Base-by-base conservation (phyloP, 2,113 vertebrate genomes). In the Aythya baeri region DNA sequence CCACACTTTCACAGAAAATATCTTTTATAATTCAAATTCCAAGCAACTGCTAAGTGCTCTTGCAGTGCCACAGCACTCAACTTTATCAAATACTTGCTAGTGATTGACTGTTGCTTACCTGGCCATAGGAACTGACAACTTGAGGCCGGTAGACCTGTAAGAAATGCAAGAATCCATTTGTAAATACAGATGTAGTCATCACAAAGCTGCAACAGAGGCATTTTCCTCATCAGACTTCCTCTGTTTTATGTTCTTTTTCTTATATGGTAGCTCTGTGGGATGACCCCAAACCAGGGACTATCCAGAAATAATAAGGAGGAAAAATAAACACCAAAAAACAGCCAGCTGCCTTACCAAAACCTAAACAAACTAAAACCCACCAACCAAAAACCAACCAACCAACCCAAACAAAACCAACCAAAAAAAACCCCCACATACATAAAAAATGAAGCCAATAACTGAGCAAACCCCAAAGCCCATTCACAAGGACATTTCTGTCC, bases 401-500 rank as follows among this genome's bases (percentile, higher is more conserved):
- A 62, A 50, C 13, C 18, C 29, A 18, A 57, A 57, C 29, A 31
- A 58, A 58, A 32, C 18, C 46, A 61, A 61, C 15, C 13, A 62
- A 50, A 17, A 3, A 2, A 63, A 63, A 18, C 7, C 44, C 7
- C 44, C 46, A 20, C 36, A 63, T 11, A 38, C 1, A 49, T 49
- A 49, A 49, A 49, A 49, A 49, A 49, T 21, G 20, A 49, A 49
- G 20, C 46, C 20, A 49, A 22, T 49, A 21, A 49, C 46, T 49
- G 1, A 2, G 5, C 12, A 55, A 2, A 1, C 1, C 3, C 14
- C 3, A 2, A n/a, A 31, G 13, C 6, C 9, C 16, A 7, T 22
- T 57, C 14, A 41, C 18, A 66, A 9, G 17, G 32, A 41, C 41
- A 41, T 41, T 41, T 41, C 5, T 61, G 50, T 5, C 0, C 16